Evolutionary conservation across 2,888 invertebrate genomes (phyloP), one percentile per base, ranked within the genome.

Genomic region (Neoascia interrupta): DNA sequence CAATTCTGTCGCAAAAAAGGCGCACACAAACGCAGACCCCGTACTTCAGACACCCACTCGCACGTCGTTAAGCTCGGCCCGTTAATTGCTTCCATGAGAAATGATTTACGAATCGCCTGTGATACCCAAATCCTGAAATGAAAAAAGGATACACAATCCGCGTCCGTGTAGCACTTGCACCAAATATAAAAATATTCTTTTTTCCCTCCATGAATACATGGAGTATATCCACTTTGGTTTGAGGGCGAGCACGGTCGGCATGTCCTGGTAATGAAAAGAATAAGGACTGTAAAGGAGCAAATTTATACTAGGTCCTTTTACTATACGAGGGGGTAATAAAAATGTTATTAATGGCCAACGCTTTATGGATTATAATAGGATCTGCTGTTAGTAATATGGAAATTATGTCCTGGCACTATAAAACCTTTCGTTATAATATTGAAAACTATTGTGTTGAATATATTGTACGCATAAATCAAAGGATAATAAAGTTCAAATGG

Each of bases 21-120:
- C n/a, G n/a, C n/a, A n/a, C n/a, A n/a, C 43, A 8, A 19, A 19
- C 28, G 5, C 26, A 15, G 16, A 37, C 19, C 11, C 18, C 11
- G 11, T 15, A 10, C 34, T 43, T 4, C 5, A 36, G 11, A 26
- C 43, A 28, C 34, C 43, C 63, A 49, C 70, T 75, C 37, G 16
- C 76, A 76, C 76, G 37, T 76, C 58, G 60, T 76, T 64, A 70
- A 76, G 58, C 31, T 64, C 63, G 64, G 51, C 53, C 39, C 53
- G 72, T 76, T 76, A 76, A 76, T 76, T 76, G 76, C 58, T 76
- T 72, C 60, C 72, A 72, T 58, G 64, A 64, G 76, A 76, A 58
- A 76, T 72, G 64, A 76, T 58, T 76, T 76, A 66, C 41, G 47
- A 53, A 64, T 60, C 39, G 23, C 11, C 16, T 36, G 34, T 19